Evolutionary conservation across 2,797 vertebrate genomes (phyloP).

Genomic region (Lates japonicus): DNA sequence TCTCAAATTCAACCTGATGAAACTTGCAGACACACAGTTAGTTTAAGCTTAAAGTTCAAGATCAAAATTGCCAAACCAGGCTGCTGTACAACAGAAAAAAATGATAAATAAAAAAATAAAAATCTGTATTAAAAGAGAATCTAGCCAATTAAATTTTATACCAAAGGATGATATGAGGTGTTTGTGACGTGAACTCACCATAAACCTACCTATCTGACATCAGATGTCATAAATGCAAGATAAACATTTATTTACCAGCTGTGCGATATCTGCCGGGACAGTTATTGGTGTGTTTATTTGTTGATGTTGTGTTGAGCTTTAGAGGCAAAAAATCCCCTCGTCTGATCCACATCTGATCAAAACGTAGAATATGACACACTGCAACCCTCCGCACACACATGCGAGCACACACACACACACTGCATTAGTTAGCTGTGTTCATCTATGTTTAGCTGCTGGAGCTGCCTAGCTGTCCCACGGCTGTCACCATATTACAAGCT

Average conservation of each 20-base stretch:
- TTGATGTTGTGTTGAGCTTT: slow-evolving; percentile 49
- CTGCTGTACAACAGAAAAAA: slow-evolving; percentile 16
- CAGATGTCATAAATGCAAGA: slow-evolving; percentile 17
- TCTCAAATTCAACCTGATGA: slow-evolving; percentile 52
- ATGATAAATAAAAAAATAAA: neutral
- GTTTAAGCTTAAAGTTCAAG: slow-evolving; percentile 16
- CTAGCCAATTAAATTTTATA: slow-evolving; percentile 40
- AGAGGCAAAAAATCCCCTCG: slow-evolving; percentile 18
- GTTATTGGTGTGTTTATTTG: slow-evolving; percentile 56
- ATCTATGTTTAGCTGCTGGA: slow-evolving; percentile 74
- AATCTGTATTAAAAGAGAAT: slow-evolving; percentile 20
- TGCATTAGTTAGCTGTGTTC: slow-evolving; percentile 65
- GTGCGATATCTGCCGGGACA: slow-evolving; percentile 36
- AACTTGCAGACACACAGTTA: slow-evolving; percentile 47
- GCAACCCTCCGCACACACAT: slow-evolving; percentile 19
- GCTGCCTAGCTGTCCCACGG: slow-evolving; percentile 69
- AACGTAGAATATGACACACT: slow-evolving; percentile 61
- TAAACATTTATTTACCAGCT: slow-evolving; percentile 41
- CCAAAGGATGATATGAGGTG: neutral
- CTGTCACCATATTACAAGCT: slow-evolving; percentile 67
- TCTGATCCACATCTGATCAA: slow-evolving; percentile 74
- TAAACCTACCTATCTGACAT: slow-evolving; percentile 16
- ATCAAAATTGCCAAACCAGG: slow-evolving; percentile 15
- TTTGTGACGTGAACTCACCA: slow-evolving; percentile 15
- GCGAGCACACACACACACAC: slow-evolving; percentile 34